Evolutionary conservation across 2,113 vertebrate genomes (phyloP).

Genomic region (Anoplopoma fimbria): DNA sequence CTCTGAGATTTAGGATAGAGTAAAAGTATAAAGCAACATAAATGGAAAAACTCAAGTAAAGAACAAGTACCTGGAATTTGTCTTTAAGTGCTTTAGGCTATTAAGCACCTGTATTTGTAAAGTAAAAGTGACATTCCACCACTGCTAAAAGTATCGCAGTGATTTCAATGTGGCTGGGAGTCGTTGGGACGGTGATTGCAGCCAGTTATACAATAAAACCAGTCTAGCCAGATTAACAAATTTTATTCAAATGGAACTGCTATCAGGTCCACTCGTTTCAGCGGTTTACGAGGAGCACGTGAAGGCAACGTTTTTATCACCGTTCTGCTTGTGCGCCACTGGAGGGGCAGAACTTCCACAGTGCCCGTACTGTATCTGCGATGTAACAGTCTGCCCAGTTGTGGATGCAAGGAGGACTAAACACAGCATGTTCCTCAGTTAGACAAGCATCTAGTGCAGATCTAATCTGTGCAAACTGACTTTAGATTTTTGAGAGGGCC

Average conservation of each 20-base stretch:
- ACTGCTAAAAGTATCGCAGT: not conserved
- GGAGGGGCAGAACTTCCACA: constrained; percentile 58
- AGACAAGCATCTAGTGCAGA: constrained; percentile 10
- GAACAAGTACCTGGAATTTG: not conserved
- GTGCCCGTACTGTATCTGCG: constrained; percentile 9
- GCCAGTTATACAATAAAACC: not conserved
- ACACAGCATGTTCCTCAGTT: constrained; percentile 15
- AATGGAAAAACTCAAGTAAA: not conserved
- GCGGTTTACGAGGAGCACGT: constrained; percentile 51
- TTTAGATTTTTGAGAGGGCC: not conserved
- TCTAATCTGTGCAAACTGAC: not conserved
- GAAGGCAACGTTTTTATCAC: constrained; percentile 62
- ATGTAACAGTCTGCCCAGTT: constrained; percentile 32
- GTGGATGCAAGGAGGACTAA: constrained; percentile 47
- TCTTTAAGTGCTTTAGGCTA: not conserved
- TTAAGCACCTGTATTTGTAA: not conserved
- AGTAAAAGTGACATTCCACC: not conserved
- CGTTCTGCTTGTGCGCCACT: constrained; percentile 42
- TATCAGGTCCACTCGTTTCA: fast-evolving
- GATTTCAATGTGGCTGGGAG: not conserved
- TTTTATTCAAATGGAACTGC: not conserved
- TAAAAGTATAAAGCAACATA: not conserved
- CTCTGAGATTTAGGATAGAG: not conserved
- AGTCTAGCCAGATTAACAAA: not conserved
- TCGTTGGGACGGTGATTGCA: not conserved